These are phyloP conservation scores for Andrena bucephala DNA, from an alignment of 2,888 invertebrate species.

Conservation along the genomic window DNA sequence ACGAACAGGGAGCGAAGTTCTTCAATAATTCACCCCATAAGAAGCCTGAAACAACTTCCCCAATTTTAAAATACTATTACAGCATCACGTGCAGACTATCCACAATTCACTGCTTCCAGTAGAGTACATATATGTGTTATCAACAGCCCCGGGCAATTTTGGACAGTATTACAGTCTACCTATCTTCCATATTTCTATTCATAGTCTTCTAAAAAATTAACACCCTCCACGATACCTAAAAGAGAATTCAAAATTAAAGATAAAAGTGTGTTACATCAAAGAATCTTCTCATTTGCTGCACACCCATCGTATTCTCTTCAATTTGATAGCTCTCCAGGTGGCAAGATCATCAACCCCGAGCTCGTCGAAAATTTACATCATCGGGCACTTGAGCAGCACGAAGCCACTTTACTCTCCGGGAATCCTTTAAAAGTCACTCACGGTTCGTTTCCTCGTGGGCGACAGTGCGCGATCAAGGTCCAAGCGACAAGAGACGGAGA, in stretches of 20 bases:
- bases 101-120: no score
- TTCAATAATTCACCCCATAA: not conserved
- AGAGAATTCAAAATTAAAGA: not conserved
- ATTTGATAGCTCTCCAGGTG: not conserved
- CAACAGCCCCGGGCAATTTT: no score
- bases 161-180: no score
- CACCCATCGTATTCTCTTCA: not conserved
- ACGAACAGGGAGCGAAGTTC: not conserved
- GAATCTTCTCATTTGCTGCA: not conserved
- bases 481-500: constrained; percentile 13
- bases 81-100: no score
- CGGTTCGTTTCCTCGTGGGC: constrained; percentile 18
- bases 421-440: constrained; percentile 22
- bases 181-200: no score
- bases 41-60: not conserved
- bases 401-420: not conserved
- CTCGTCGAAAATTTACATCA: constrained; percentile 6
- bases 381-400: not conserved
- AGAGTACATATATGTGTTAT: no score
- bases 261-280: no score
- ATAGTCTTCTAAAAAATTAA: no score
- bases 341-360: not conserved
- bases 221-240: not conserved
- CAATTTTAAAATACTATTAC: no score
- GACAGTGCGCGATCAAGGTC: constrained; percentile 15